A percentile compares a stretch with the other conserved stretches of the same genome.
Evolutionary conservation across 2,113 vertebrate genomes (phyloP).

Genomic region (Baryphthengus martii): DNA sequence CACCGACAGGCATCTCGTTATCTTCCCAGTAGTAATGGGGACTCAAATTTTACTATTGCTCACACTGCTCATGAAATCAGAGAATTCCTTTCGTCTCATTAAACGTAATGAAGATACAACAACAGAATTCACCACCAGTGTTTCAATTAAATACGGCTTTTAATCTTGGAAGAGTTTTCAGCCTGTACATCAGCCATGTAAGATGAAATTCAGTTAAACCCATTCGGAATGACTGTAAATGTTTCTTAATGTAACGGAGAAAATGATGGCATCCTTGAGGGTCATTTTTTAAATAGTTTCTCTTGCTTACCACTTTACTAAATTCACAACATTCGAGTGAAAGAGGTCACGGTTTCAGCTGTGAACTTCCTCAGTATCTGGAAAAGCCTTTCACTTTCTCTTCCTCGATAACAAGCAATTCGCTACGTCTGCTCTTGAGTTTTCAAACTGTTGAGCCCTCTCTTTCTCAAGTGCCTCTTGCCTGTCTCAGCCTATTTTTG

Average conservation of each 20-base stretch:
- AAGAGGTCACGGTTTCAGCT: neutral
- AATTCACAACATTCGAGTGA: neutral
- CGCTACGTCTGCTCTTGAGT: neutral
- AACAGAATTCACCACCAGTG: neutral
- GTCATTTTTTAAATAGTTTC: neutral
- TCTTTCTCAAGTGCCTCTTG: neutral
- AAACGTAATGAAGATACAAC: neutral
- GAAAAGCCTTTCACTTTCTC: constrained; percentile 40
- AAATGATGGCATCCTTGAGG: neutral
- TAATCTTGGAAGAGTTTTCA: neutral
- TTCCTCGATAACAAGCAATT: neutral
- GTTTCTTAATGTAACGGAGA: neutral
- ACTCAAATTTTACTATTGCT: neutral
- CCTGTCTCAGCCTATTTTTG: neutral
- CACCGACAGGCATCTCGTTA: neutral
- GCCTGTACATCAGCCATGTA: neutral
- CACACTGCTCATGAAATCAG: neutral
- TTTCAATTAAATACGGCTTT: neutral
- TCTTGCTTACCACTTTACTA: neutral
- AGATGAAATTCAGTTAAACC: neutral
- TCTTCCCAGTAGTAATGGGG: neutral
- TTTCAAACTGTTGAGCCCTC: neutral
- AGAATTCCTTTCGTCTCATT: neutral
- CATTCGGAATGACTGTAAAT: neutral
- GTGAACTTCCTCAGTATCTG: neutral